Conservation (phyloP, 2,797 vertebrate genomes). For the Smutsia temminckii region DNA sequence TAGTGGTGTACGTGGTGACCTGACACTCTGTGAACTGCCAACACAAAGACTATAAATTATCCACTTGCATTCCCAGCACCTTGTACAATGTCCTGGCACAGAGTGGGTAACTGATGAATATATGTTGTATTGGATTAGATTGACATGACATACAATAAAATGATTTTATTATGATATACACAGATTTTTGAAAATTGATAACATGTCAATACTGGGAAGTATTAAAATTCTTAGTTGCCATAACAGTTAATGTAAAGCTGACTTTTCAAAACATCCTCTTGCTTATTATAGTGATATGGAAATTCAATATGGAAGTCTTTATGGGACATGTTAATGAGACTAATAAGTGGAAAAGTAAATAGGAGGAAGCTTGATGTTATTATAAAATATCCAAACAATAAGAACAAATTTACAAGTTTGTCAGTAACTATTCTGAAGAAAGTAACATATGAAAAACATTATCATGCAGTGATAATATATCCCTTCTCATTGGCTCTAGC, state of each 20-base stretch:
- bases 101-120: not conserved
- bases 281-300: not conserved
- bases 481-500: not conserved
- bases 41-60: not conserved
- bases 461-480: not conserved
- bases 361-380: not conserved
- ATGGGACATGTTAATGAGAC: not conserved
- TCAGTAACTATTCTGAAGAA: not conserved
- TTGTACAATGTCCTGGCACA: not conserved
- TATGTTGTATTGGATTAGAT: not conserved
- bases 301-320: not conserved
- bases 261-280: not conserved
- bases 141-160: slow-evolving; percentile 29
- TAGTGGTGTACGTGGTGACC: not conserved
- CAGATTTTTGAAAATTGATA: slow-evolving; percentile 64
- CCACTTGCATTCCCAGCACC: not conserved
- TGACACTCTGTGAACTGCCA: not conserved
- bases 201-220: slow-evolving; percentile 64
- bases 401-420: not conserved
- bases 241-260: slow-evolving; percentile 55
- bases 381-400: not conserved
- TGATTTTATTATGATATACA: slow-evolving; percentile 33
- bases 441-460: not conserved
- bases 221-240: slow-evolving; percentile 49
- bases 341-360: not conserved